Conservation (phyloP, 2,888 invertebrate genomes). For the Drosophila falleni region DNA sequence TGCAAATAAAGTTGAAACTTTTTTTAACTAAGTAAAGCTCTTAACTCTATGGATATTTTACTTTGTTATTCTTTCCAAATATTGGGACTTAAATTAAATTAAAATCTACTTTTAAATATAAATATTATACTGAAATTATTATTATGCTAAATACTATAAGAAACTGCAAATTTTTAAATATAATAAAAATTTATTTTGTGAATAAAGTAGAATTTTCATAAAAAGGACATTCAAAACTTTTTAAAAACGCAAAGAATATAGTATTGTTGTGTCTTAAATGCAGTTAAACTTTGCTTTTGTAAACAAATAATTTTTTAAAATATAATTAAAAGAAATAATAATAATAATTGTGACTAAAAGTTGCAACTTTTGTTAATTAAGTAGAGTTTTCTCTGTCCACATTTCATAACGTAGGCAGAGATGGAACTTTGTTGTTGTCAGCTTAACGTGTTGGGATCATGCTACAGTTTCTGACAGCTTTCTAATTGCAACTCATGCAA, state of each 20-base stretch:
- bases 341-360: background rate
- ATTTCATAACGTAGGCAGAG: conserved; percentile 1
- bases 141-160: too few species aligned
- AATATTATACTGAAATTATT: too few species aligned
- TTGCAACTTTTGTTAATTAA: conserved; percentile 15
- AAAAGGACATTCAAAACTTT: background rate
- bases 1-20: too few species aligned
- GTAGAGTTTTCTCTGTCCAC: background rate
- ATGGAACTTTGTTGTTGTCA: conserved; percentile 15
- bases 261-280: background rate
- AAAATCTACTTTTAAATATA: too few species aligned
- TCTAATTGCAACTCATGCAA: conserved; percentile 61
- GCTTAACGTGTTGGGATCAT: conserved; percentile 30
- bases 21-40: too few species aligned
- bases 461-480: conserved; percentile 30
- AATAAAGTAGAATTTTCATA: background rate
- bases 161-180: too few species aligned
- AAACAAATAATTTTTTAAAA: too few species aligned
- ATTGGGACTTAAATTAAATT: too few species aligned
- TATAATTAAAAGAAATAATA: background rate
- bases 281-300: background rate
- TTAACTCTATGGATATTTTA: too few species aligned
- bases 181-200: too few species aligned
- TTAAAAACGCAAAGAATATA: too few species aligned
- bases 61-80: too few species aligned